Conservation (phyloP, 2,113 vertebrate species). For the Heloderma charlesbogerti region DNA sequence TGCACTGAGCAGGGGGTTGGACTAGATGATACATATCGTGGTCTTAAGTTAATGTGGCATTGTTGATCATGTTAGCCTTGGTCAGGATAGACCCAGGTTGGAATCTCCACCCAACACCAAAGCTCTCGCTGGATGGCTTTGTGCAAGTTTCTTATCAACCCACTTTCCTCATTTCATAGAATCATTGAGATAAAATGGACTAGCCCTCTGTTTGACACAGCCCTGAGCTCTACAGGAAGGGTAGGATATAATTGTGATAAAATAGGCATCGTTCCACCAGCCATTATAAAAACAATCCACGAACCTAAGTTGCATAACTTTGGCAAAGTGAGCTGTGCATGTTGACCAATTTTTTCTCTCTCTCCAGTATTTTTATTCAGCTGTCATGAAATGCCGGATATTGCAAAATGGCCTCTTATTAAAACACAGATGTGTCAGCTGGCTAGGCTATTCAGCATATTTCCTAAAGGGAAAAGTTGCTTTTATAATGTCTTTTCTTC, state of each 20-base stretch:
- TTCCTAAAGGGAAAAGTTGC: neutral
- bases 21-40: too few relatives aligned
- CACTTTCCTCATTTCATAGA: rapidly evolving
- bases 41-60: too few relatives aligned
- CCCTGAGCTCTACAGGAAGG: neutral
- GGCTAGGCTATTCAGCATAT: neutral
- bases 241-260: neutral
- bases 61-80: neutral
- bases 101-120: neutral
- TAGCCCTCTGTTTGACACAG: neutral
- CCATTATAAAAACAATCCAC: neutral
- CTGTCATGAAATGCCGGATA: neutral
- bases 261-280: neutral
- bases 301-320: neutral
- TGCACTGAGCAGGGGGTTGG: too few relatives aligned
- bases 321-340: neutral
- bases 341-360: neutral
- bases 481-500: rapidly evolving
- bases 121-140: neutral
- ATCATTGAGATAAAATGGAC: neutral
- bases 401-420: neutral
- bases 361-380: neutral
- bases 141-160: neutral
- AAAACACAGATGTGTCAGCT: constrained; percentile 10
- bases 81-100: neutral